phyloP scores from a whole-genome alignment of 2,113 vertebrate species.

The Typhlomys cinereus region DNA sequence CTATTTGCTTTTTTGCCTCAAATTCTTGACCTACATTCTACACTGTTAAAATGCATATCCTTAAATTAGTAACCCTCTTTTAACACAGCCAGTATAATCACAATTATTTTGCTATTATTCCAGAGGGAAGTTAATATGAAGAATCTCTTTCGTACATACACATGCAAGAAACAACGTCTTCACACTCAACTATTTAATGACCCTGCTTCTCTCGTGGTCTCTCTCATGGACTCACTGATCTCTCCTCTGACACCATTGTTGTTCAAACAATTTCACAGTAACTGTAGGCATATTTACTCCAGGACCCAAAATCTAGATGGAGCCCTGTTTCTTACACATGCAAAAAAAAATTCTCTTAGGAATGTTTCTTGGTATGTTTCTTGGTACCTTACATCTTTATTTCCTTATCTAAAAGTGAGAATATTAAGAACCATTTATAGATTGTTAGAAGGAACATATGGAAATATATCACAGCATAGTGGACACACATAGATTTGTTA shows the following conservation, averaged over 20 bases:
- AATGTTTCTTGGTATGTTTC: not conserved
- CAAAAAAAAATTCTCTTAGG: not conserved
- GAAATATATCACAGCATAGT: not conserved
- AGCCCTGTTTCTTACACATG: not conserved
- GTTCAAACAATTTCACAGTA: no score
- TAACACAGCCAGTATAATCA: not conserved
- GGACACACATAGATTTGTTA: not conserved
- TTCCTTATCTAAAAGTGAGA: not conserved
- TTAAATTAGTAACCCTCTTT: not conserved
- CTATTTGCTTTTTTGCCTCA: not conserved
- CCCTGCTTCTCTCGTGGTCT: not conserved
- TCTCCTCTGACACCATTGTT: not conserved
- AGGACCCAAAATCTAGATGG: not conserved
- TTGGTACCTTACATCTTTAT: not conserved
- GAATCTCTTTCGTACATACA: not conserved
- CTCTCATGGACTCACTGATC: not conserved
- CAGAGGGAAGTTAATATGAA: not conserved
- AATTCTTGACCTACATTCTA: not conserved
- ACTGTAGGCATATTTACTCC: not conserved
- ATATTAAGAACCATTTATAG: not conserved
- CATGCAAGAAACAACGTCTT: not conserved
- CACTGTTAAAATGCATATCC: not conserved
- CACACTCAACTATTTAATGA: not conserved
- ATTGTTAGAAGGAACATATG: not conserved
- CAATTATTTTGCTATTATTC: not conserved